A percentile compares a stretch with the other conserved stretches of the same genome.
phyloP scores from a whole-genome alignment of 2,797 vertebrate species.

The Lindbergichthys nudifrons region DNA sequence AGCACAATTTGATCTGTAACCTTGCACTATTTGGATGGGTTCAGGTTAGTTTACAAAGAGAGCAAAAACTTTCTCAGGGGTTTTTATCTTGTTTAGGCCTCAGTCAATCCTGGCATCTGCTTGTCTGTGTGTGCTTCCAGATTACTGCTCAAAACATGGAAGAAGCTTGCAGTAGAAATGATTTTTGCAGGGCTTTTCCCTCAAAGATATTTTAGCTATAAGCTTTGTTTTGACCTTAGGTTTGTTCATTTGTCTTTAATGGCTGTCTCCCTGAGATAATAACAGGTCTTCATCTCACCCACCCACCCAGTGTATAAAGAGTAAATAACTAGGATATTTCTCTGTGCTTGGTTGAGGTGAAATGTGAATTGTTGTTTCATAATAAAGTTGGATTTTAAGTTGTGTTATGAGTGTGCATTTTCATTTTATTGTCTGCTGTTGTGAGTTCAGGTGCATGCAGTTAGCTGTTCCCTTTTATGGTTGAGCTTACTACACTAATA shows the following conservation, averaged over 20 bases:
- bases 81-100: not conserved
- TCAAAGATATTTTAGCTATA: not conserved
- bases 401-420: not conserved
- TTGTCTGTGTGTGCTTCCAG: not conserved
- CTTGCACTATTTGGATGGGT: not conserved
- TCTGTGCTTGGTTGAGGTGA: slow-evolving; percentile 15
- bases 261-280: slow-evolving; percentile 1
- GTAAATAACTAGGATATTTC: not conserved
- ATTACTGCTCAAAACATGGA: not conserved
- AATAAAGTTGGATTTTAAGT: slow-evolving; percentile 41
- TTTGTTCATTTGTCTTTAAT: not conserved
- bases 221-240: too few relatives aligned
- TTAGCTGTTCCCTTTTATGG: not conserved
- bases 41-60: slow-evolving; percentile 4
- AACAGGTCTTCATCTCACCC: not conserved
- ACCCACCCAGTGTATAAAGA: not conserved
- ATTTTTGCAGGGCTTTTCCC: not conserved
- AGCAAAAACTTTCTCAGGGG: not conserved
- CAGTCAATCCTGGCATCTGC: slow-evolving; percentile 7
- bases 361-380: slow-evolving; percentile 23
- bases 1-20: slow-evolving; percentile 1
- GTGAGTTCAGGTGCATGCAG: not conserved
- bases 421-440: not conserved
- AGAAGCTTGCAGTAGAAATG: not conserved
- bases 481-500: not conserved